Base-by-base conservation (phyloP, 2,113 vertebrate species). In the Fregetta grallaria region DNA sequence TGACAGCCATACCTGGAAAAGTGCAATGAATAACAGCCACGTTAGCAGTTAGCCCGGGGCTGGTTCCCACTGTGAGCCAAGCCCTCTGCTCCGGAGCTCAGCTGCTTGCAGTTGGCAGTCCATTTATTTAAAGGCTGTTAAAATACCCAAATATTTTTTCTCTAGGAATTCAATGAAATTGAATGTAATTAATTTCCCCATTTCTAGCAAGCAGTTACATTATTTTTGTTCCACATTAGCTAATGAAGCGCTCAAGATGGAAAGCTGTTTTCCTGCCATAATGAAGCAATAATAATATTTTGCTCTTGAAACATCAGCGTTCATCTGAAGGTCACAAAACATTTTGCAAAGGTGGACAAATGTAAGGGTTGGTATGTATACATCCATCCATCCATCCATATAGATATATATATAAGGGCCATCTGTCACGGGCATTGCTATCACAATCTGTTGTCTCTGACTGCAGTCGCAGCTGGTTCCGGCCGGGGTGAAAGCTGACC, bases 111-210 rank as follows among this genome's bases (percentile, higher is more conserved):
- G n/a, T 65, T 95, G 94, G 73, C 93, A 90, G 40, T 52, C 70
- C 70, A 49, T 94, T 91, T 89, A 80, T 93, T 91, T 95, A 62
- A 97, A 96, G 91, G 81, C 73, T 85, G 40, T 72, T 92, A 93
- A 94, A 88, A 70, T 20, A 71, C 45, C 44, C 44, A 55, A 79
- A 62, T 56, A 38, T 79, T 72, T 79, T 58, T 88, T 90, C 49
- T 70, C 62, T 53, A 83, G 77, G 56, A 96, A 85, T 84, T 75
- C 0, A 0, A 15, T 89, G 74, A 63, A 83, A 94, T 81, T 12
- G 15, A 81, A 80, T 52, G 53, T 67, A 65, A 88, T 89, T 85
- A 61, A 91, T 89, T 94, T 82, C 86, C 0, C 0, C n/a, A 13
- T 81, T 91, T 74, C 53, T 63, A 85, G 62, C 32, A 86, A 72